Evolutionary conservation across 2,797 vertebrate species (phyloP), one percentile per base, ranked within the genome.

Genomic region (Picus viridis): DNA sequence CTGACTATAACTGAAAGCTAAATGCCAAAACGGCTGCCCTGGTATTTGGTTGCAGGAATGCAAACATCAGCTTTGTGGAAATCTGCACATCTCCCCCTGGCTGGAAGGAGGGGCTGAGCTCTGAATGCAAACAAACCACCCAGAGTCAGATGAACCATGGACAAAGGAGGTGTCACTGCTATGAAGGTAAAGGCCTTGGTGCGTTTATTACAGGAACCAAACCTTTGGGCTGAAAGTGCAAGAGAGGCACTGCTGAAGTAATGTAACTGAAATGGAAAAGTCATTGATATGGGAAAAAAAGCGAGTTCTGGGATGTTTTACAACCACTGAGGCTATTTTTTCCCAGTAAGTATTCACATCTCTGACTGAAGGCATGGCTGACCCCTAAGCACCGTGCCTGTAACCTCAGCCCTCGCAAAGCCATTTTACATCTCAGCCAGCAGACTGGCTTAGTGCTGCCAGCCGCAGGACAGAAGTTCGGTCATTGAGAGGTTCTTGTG

Each of bases 141-240:
- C 7, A 5, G 32, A 49, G 8, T 47, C 23, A 71, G 56, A 34
- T 0, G 1, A 68, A 69, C 16, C 32, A 13, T 0, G 0, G 53
- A 29, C 3, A 19, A 15, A 75, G 0, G 2, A 22, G 7, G 11
- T 2, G 0, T 5, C 5, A 4, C 16, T 6, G 32, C 39, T 43
- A 1, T 8, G 12, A 51, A 24, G 49, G 49, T 51, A 51, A 43
- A 51, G 18, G 29, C 29, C 19, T 71, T 9, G 29, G 10, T 15
- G 2, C 24, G 24, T 24, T 51, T 23, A 36, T 17, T n/a, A 39
- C 26, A 56, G 36, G 12, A 92, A 69, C 18, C 56, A 53, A 82
- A 82, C 5, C 5, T 8, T 13, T 20, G 4, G 61, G n/a, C 47
- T 65, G 10, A 16, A 61, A 54, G 56, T 41, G 53, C 9, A 32